These are phyloP conservation scores for Spilarctia lutea DNA, from an alignment of 2,888 invertebrate species.

Conservation along the genomic window DNA sequence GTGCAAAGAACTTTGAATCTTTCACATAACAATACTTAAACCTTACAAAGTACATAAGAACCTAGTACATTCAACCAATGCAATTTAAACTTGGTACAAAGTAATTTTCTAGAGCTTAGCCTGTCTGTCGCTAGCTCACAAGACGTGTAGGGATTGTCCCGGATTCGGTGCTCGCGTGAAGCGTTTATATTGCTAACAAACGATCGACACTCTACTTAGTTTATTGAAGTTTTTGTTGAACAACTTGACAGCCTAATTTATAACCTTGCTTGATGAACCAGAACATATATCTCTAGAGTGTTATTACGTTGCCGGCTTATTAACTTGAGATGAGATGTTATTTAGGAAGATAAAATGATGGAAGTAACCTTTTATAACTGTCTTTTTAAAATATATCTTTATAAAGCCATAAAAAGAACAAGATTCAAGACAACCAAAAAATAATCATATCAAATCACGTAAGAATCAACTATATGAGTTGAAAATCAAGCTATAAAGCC, in stretches of 20 bases:
- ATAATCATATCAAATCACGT: too few species aligned
- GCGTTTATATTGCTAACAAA: constrained; percentile 24
- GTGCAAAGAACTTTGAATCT: not conserved
- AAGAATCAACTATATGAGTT: too few species aligned
- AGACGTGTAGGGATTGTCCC: constrained; percentile 28
- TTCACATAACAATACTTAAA: not conserved
- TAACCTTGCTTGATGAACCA: not conserved
- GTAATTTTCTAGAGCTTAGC: constrained; percentile 47
- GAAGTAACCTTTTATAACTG: too few species aligned
- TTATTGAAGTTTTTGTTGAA: not conserved
- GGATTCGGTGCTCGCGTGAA: constrained; percentile 39
- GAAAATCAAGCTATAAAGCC: too few species aligned
- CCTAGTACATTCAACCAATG: constrained; percentile 32
- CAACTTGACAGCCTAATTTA: not conserved
- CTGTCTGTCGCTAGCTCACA: constrained; percentile 46
- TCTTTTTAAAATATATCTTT: too few species aligned
- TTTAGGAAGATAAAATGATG: too few species aligned
- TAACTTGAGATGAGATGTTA: too few species aligned
- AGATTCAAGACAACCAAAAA: too few species aligned
- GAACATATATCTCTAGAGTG: not conserved
- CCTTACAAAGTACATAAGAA: not conserved
- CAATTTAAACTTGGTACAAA: constrained; percentile 49
- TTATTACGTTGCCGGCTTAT: not conserved
- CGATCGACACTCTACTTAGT: not conserved
- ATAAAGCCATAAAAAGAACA: too few species aligned